phyloP scores from a whole-genome alignment of 1,140 invertebrate species.

The Pseudomyrmex concolor region DNA sequence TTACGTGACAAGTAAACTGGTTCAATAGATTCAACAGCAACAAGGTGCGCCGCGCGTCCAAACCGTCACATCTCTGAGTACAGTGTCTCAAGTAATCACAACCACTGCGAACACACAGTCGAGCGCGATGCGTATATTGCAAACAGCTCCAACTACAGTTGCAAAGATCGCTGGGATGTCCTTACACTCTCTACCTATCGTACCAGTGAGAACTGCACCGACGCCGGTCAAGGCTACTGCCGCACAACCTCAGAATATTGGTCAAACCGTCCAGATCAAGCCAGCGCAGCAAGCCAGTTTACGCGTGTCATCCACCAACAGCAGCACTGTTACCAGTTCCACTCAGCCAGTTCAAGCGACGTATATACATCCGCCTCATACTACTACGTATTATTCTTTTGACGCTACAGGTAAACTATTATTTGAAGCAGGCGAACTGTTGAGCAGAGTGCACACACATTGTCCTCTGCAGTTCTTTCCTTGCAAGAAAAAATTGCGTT shows the following conservation, averaged over 20 bases:
- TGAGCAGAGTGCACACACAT: neutral
- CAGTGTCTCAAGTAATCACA: slow-evolving; percentile 80
- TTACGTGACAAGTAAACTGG: neutral
- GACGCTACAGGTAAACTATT: slow-evolving; percentile 77
- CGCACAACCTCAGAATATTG: slow-evolving; percentile 71
- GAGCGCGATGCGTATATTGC: slow-evolving; percentile 77
- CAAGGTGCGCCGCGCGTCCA: slow-evolving; percentile 78
- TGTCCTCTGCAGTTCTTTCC: slow-evolving; percentile 7
- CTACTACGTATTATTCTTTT: slow-evolving; percentile 76
- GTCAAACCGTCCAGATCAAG: slow-evolving; percentile 77
- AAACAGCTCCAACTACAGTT: slow-evolving; percentile 78
- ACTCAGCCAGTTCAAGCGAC: slow-evolving; percentile 78
- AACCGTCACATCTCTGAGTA: slow-evolving; percentile 80
- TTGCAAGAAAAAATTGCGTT: neutral
- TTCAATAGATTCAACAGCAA: slow-evolving; percentile 68
- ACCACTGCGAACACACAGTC: slow-evolving; percentile 78
- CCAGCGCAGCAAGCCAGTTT: slow-evolving; percentile 74
- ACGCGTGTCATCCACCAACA: slow-evolving; percentile 71
- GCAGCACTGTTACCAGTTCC: slow-evolving; percentile 64
- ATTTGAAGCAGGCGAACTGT: neutral
- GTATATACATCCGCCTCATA: slow-evolving; percentile 79
- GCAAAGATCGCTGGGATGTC: slow-evolving; percentile 82
- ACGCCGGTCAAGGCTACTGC: slow-evolving; percentile 74
- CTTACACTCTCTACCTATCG: slow-evolving; percentile 80
- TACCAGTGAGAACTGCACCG: slow-evolving; percentile 76